Percentiles rank a stretch among this genome's conserved stretches.
Evolutionary conservation across 2,888 invertebrate species (phyloP).

Genomic region (Agrilus cyanescens): DNA sequence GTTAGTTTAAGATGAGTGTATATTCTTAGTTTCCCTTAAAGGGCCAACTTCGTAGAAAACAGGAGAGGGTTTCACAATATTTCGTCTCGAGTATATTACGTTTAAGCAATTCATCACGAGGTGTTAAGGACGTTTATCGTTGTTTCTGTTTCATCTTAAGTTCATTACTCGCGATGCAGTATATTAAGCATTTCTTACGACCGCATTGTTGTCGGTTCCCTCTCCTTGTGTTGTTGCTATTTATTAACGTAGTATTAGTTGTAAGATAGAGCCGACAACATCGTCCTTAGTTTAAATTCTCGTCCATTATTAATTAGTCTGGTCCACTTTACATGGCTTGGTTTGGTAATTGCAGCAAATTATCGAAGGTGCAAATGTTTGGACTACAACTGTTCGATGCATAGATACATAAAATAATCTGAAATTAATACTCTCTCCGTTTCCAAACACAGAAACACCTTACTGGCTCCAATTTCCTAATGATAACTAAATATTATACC

Average conservation of each 20-base stretch:
- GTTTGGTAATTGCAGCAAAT: conserved; percentile 5
- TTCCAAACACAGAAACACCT: too few relatives aligned
- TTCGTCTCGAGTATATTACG: conserved; percentile 23
- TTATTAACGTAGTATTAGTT: too few relatives aligned
- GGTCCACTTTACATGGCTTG: conserved; percentile 8
- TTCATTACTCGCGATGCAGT: conserved; percentile 32
- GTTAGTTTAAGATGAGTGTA: too few relatives aligned
- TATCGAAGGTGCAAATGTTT: conserved; percentile 1
- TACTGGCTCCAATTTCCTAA: too few relatives aligned
- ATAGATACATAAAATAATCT: too few relatives aligned
- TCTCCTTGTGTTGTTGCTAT: conserved; percentile 15
- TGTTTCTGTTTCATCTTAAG: conserved; percentile 36
- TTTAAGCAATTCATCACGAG: conserved; percentile 33
- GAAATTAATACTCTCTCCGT: too few relatives aligned
- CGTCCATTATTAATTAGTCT: conserved; percentile 22
- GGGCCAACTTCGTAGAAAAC: too few relatives aligned
- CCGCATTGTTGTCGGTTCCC: conserved; percentile 29
- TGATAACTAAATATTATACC: too few relatives aligned
- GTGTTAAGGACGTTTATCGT: conserved; percentile 34
- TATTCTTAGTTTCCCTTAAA: too few relatives aligned
- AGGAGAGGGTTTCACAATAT: too few relatives aligned
- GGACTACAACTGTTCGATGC: too few relatives aligned
- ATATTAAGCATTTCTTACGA: conserved; percentile 33
- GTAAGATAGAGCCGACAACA: too few relatives aligned
- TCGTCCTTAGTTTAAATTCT: conserved; percentile 14